Percentiles rank a stretch among this genome's conserved stretches.
Evolutionary conservation across 2,888 invertebrate species (phyloP).

Genomic region (Acleris literana): DNA sequence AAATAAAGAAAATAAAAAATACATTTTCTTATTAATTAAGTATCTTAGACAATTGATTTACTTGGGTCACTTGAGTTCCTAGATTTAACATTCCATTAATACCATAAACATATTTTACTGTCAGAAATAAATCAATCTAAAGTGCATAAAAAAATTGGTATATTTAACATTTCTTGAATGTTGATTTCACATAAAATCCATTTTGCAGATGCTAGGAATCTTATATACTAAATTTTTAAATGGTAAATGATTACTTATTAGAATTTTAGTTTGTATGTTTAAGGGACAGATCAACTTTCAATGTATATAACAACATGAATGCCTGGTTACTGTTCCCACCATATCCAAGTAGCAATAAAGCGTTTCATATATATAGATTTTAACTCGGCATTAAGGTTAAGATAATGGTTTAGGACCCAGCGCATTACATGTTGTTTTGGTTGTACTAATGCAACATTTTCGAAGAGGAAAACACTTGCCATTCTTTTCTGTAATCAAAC

Average conservation of each 20-base stretch:
- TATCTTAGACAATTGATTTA: too few species aligned
- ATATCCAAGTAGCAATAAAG: neutral
- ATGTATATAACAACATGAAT: constrained; percentile 9
- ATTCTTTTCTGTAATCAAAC: constrained; percentile 38
- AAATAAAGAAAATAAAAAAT: too few species aligned
- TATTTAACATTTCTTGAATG: neutral
- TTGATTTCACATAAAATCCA: neutral
- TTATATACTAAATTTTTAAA: neutral
- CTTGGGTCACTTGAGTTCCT: neutral
- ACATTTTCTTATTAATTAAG: too few species aligned
- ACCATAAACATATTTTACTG: neutral
- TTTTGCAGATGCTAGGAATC: constrained; percentile 12
- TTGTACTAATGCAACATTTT: constrained; percentile 7
- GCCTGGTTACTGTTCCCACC: constrained; percentile 1
- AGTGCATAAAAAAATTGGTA: too few species aligned
- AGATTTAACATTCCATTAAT: neutral
- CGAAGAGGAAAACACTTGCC: constrained; percentile 11
- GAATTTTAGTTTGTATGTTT: constrained; percentile 1
- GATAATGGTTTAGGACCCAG: neutral
- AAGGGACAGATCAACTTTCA: neutral
- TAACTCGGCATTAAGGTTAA: neutral
- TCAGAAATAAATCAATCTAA: too few species aligned
- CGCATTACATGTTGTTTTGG: constrained; percentile 13
- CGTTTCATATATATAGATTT: neutral
- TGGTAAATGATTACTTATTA: neutral